Evolutionary conservation across 2,113 vertebrate species (phyloP).

Genomic region (Notarius lentiginosus): DNA sequence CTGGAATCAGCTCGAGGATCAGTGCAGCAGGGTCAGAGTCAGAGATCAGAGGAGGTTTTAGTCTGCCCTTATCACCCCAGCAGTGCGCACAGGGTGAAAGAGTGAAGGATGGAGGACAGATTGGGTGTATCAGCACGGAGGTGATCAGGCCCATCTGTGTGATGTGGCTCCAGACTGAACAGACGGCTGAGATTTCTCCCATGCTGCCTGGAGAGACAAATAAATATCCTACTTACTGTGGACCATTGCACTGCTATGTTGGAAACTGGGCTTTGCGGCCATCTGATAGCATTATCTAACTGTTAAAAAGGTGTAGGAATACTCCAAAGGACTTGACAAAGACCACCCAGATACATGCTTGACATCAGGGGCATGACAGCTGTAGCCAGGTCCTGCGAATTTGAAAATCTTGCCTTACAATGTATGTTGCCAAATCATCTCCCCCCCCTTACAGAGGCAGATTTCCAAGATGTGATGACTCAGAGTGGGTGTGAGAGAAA

Average conservation of each 20-base stretch:
- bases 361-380: neutral
- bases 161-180: constrained; percentile 32
- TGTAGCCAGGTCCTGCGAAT: neutral
- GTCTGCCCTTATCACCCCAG: constrained; percentile 31
- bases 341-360: neutral
- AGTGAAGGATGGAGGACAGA: neutral
- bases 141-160: constrained; percentile 42
- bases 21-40: constrained; percentile 26
- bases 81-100: neutral
- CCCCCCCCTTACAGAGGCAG: neutral
- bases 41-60: neutral
- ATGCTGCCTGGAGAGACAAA: constrained; percentile 10
- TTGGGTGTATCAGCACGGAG: constrained; percentile 11
- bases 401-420: neutral
- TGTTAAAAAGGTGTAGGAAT: neutral
- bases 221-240: neutral
- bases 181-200: constrained; percentile 29
- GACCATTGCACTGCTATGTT: neutral
- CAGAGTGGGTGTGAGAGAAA: neutral
- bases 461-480: constrained; percentile 10
- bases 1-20: constrained; percentile 33
- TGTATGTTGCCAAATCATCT: neutral
- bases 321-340: neutral
- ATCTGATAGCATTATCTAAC: constrained; percentile 11
- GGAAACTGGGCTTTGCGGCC: neutral